These are phyloP conservation scores for Phalera bucephala DNA, from an alignment of 2,888 invertebrate genomes.

Conservation along the genomic window DNA sequence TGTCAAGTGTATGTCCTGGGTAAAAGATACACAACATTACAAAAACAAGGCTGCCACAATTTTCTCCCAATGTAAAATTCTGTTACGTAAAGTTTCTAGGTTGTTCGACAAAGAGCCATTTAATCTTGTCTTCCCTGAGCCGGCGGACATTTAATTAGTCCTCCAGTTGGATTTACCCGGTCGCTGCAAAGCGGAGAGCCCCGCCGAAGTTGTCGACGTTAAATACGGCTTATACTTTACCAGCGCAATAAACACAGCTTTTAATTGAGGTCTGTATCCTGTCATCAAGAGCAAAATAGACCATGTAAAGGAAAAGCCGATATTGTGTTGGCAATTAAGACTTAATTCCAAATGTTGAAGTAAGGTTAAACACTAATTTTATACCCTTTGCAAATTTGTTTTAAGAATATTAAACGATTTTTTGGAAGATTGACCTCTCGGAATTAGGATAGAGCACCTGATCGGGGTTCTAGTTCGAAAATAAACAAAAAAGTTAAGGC, in stretches of 20 bases:
- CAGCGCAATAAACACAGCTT: background rate
- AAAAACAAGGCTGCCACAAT: conserved; percentile 15
- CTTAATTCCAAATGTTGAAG: too few species aligned
- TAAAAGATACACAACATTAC: too few species aligned
- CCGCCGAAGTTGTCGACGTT: conserved; percentile 15
- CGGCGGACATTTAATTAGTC: conserved; percentile 55
- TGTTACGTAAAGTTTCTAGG: conserved; percentile 24
- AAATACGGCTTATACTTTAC: too few species aligned
- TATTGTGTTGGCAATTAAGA: background rate
- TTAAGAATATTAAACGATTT: background rate
- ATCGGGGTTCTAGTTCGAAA: conserved; percentile 24
- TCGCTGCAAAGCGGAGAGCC: conserved; percentile 24
- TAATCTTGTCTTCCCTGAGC: conserved; percentile 32
- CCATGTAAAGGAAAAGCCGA: background rate
- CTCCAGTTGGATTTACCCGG: conserved; percentile 41
- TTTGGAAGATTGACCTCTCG: conserved; percentile 1
- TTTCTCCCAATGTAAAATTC: conserved; percentile 19
- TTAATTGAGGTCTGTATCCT: background rate
- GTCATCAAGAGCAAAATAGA: background rate
- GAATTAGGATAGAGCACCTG: conserved; percentile 1
- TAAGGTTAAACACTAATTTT: too few species aligned
- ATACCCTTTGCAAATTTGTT: conserved; percentile 2
- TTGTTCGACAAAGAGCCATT: conserved; percentile 33
- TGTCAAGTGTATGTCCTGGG: too few species aligned
- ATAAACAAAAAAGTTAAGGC: conserved; percentile 37